Evolutionary conservation across 2,797 vertebrate species (phyloP), one percentile per base, ranked within the genome.

Genomic region (Coendou prehensilis): DNA sequence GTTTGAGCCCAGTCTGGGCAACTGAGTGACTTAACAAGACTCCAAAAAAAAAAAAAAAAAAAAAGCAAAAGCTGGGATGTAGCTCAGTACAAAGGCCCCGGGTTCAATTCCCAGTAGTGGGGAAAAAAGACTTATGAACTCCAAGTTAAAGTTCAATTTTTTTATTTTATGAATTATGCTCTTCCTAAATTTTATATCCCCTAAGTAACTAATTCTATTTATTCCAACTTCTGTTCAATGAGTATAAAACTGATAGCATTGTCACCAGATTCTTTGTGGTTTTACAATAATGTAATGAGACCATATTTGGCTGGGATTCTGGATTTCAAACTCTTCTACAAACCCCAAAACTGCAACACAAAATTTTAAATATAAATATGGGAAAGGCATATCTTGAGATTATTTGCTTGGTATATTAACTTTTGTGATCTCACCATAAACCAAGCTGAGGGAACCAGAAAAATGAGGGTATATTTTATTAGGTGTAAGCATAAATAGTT

Each of bases 121-220:
- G 17, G 18, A 37, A 67, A 67, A 76, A 71, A 57, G 4, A 8
- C 14, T 45, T 75, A 45, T 20, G 17, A 28, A 45, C 4, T 47
- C 41, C 22, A 47, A 93, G 69, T n/a, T 63, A 73, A 93, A 93
- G 37, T 76, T 81, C 73, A 89, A 61, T 59, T 47, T 71, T 91
- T 89, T 87, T 79, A 83, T 26, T 85, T 26, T 11, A 81, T 6
- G 33, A 73, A 47, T 59, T 45, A 33, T n/a, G 14, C 9, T 73
- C 3, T 64, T 71, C 41, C 9, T 18, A 23, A 61, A 61, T 18
- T 85, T 82, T 20, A 23, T 71, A 30, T 71, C 20, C 26, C 45
- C 2, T 83, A 80, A 83, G 22, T 6, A 9, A 76, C 45, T 15
- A 33, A 20, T 37, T 80, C 33, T 54, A 63, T 89, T 87, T 57